Percentiles rank a stretch among this genome's conserved stretches.
Evolutionary conservation across 2,888 invertebrate genomes (phyloP).

Genomic region (Podotricha telesiphe): DNA sequence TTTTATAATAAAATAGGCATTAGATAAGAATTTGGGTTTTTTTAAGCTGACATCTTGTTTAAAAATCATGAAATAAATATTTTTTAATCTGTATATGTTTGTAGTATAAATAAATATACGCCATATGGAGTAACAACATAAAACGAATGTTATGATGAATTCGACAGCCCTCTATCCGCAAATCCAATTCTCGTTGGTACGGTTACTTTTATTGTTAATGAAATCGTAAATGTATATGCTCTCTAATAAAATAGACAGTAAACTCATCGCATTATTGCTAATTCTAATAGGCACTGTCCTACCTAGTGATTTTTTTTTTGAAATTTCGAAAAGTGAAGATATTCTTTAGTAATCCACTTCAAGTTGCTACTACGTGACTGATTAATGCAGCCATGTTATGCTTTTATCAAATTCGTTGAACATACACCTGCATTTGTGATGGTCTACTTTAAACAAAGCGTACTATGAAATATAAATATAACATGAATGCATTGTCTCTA

Average conservation of each 20-base stretch:
- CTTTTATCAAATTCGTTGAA: background rate
- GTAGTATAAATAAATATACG: background rate
- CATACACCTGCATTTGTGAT: background rate
- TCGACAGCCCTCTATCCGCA: constrained; percentile 36
- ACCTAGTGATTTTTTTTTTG: no score
- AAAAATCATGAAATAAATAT: background rate
- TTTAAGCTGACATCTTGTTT: background rate
- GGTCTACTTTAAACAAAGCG: background rate
- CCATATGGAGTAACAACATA: constrained; percentile 22
- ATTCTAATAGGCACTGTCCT: constrained; percentile 49
- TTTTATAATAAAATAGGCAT: background rate
- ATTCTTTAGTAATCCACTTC: background rate
- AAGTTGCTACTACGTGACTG: background rate
- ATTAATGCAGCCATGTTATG: background rate
- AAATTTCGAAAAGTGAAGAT: background rate
- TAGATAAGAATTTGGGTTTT: background rate
- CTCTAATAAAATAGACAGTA: constrained; percentile 41
- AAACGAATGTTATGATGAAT: constrained; percentile 39
- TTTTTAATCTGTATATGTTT: background rate
- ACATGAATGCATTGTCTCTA: background rate
- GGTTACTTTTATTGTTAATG: constrained; percentile 47
- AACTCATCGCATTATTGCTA: constrained; percentile 42
- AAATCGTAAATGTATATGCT: constrained; percentile 41
- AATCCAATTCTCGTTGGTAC: constrained; percentile 40
- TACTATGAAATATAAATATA: background rate